These are phyloP conservation scores for Atlantisia rogersi DNA, from an alignment of 2,113 vertebrate genomes.

Conservation along the genomic window DNA sequence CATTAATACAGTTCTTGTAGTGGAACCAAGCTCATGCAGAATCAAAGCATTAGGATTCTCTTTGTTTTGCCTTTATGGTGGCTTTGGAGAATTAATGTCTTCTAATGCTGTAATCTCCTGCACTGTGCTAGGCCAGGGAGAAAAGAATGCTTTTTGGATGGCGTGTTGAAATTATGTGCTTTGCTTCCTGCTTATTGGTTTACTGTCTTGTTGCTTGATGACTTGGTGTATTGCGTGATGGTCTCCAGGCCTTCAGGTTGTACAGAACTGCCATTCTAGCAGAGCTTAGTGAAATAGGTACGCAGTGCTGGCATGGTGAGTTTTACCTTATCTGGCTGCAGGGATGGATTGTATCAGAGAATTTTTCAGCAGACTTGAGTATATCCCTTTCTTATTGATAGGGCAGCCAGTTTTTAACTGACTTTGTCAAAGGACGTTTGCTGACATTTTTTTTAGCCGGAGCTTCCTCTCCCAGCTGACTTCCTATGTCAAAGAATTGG, in stretches of 20 bases:
- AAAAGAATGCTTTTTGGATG: not conserved
- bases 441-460: not conserved
- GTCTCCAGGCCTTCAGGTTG: not conserved
- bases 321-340: not conserved
- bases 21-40: not conserved
- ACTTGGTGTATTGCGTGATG: rapidly evolving
- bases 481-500: not conserved
- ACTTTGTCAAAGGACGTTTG: not conserved
- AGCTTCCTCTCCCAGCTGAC: not conserved
- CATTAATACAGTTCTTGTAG: not conserved
- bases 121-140: not conserved
- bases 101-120: not conserved
- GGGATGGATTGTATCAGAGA: not conserved
- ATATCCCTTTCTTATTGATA: not conserved
- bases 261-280: not conserved
- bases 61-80: not conserved
- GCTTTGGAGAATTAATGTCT: not conserved
- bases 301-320: not conserved
- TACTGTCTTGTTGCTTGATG: not conserved
- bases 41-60: not conserved
- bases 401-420: not conserved
- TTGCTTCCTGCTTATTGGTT: not conserved
- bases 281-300: not conserved
- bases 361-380: not conserved
- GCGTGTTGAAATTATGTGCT: not conserved